Evolutionary conservation across 2,888 invertebrate genomes (phyloP).

Genomic region (Pseudococcus viburni): DNA sequence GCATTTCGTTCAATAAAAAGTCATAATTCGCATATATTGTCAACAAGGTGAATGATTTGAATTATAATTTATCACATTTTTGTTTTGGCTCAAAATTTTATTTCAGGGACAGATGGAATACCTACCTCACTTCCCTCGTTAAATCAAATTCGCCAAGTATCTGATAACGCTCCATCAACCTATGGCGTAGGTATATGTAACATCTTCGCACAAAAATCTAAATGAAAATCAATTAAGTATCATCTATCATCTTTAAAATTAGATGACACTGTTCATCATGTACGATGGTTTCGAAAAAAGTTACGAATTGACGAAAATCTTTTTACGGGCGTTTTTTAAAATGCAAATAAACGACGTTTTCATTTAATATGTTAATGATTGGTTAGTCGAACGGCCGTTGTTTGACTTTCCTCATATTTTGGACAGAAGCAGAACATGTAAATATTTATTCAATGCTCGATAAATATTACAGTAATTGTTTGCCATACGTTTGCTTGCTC

Average conservation of each 20-base stretch:
- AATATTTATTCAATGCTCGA: constrained; percentile 49
- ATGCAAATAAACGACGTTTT: constrained; percentile 47
- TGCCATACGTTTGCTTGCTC: constrained; percentile 41
- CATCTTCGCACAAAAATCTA: too few species aligned
- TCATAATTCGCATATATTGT: too few species aligned
- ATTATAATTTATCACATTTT: too few species aligned
- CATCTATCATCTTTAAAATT: neutral
- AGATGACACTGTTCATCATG: neutral
- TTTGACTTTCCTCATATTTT: constrained; percentile 60
- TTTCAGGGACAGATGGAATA: too few species aligned
- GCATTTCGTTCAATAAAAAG: too few species aligned
- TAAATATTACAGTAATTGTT: constrained; percentile 57
- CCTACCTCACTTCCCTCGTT: too few species aligned
- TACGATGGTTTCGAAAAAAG: neutral
- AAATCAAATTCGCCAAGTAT: too few species aligned
- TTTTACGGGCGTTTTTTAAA: constrained; percentile 19
- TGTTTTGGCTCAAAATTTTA: too few species aligned
- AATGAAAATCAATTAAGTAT: neutral
- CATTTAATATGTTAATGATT: constrained; percentile 59
- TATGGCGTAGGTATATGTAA: too few species aligned
- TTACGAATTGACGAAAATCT: constrained; percentile 2
- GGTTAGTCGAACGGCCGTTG: constrained; percentile 28
- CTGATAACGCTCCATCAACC: too few species aligned
- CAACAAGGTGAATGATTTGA: too few species aligned
- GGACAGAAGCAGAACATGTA: constrained; percentile 34